A percentile compares a stretch with the other conserved stretches of the same genome.
These are phyloP conservation scores for Poeciliopsis occidentalis DNA, from an alignment of 2,113 vertebrate genomes.

Conservation along the genomic window DNA sequence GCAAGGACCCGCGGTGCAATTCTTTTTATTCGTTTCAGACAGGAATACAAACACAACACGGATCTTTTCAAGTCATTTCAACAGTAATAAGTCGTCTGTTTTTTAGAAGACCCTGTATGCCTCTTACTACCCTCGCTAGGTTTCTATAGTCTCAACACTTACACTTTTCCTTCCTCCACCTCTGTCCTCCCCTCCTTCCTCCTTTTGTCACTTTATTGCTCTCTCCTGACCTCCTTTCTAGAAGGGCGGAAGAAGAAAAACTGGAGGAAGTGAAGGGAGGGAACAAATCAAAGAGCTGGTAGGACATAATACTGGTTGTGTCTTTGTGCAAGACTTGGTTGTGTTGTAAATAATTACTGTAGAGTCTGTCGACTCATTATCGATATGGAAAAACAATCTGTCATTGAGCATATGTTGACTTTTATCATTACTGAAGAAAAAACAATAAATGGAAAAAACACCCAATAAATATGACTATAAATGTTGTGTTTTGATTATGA, in stretches of 20 bases:
- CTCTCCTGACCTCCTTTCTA: constrained; percentile 58
- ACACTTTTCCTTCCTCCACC: constrained; percentile 54
- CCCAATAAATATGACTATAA: constrained; percentile 75
- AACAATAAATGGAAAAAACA: constrained; percentile 60
- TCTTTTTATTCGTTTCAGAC: constrained; percentile 55
- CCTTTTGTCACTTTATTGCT: constrained; percentile 79
- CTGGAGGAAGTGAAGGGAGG: constrained; percentile 59
- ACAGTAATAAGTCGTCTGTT: constrained; percentile 60
- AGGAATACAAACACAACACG: constrained; percentile 42
- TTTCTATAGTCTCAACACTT: constrained; percentile 57
- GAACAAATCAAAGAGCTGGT: constrained; percentile 66
- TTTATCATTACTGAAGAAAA: constrained; percentile 70
- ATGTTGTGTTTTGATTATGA: constrained; percentile 67
- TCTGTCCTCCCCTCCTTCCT: constrained; percentile 67
- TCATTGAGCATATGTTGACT: constrained; percentile 73
- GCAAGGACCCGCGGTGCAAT: constrained; percentile 61
- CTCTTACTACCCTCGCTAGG: constrained; percentile 62
- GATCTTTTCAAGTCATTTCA: constrained; percentile 57
- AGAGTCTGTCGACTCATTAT: constrained; percentile 77
- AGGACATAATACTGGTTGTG: constrained; percentile 76
- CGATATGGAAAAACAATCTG: constrained; percentile 72
- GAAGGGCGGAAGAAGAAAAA: constrained; percentile 59
- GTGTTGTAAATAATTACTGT: constrained; percentile 81
- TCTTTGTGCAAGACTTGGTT: constrained; percentile 79
- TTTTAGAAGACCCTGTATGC: constrained; percentile 59